Evolutionary conservation across 2,888 invertebrate genomes (phyloP).

Genomic region (Ophonus ardosiacus): DNA sequence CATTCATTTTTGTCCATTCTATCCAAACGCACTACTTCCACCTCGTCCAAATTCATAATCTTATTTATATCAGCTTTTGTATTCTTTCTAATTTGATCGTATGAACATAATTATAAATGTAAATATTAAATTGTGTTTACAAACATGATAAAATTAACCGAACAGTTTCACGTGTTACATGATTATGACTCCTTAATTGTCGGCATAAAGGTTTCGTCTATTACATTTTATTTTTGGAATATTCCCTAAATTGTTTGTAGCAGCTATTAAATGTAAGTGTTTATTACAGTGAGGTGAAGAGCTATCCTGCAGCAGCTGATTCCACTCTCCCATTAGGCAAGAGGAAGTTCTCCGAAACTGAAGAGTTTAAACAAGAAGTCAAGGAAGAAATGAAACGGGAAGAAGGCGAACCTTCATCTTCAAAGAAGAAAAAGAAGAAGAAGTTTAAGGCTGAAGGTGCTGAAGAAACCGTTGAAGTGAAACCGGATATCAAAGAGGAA

Average conservation of each 20-base stretch:
- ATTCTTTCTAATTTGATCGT: too few relatives aligned
- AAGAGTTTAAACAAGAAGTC: conserved; percentile 72
- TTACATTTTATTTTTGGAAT: conserved; percentile 15
- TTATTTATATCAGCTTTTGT: too few relatives aligned
- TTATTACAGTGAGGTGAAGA: conserved; percentile 84
- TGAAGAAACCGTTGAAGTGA: conserved; percentile 64
- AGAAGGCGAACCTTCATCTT: conserved; percentile 66
- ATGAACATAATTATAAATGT: too few relatives aligned
- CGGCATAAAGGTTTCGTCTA: too few relatives aligned
- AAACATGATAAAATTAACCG: too few relatives aligned
- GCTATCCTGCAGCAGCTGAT: conserved; percentile 89
- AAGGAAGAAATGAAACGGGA: conserved; percentile 68
- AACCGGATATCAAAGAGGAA: conserved; percentile 66
- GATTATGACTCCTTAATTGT: too few relatives aligned
- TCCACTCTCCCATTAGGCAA: conserved; percentile 85
- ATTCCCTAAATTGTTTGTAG: background rate
- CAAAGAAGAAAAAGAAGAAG: conserved; percentile 72
- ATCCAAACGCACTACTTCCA: too few relatives aligned
- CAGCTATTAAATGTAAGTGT: too few relatives aligned
- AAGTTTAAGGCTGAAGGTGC: conserved; percentile 61
- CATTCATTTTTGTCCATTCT: too few relatives aligned
- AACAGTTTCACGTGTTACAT: too few relatives aligned
- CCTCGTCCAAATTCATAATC: too few relatives aligned
- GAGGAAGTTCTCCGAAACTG: conserved; percentile 74
- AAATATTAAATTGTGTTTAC: too few relatives aligned